Percentiles rank a stretch among this genome's conserved stretches.
These are phyloP conservation scores for Paramuricea clavata DNA, from an alignment of 92 coral and sea anemone species.

Conservation along the genomic window DNA sequence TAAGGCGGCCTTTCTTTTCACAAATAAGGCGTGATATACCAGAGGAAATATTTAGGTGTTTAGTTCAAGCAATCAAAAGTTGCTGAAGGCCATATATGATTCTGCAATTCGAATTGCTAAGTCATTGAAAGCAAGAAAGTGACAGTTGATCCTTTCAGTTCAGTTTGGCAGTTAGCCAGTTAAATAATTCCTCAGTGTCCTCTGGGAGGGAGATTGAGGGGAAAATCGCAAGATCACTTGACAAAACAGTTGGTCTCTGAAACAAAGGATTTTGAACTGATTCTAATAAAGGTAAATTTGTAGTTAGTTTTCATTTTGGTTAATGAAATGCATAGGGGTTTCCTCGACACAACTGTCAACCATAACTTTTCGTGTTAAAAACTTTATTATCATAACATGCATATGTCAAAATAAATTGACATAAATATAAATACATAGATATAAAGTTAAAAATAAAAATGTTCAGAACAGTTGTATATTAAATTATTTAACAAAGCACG, in stretches of 20 bases:
- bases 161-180: neutral
- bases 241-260: neutral
- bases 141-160: neutral
- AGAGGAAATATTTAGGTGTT: neutral
- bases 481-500: no score
- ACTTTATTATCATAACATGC: no score
- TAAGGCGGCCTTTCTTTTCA: neutral
- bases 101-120: neutral
- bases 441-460: no score
- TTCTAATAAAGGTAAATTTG: no score
- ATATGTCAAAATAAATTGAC: no score
- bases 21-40: neutral
- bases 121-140: slow-evolving; percentile 1
- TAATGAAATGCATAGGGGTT: no score
- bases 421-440: no score
- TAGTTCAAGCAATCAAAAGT: slow-evolving; percentile 4
- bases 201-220: slow-evolving; percentile 1
- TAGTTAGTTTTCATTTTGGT: no score
- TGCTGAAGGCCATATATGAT: neutral
- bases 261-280: slow-evolving; percentile 4
- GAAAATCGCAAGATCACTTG: neutral
- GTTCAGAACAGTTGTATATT: no score
- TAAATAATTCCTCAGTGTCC: neutral
- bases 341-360: no score
- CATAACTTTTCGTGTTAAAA: no score